Conservation (phyloP, 1,140 invertebrate genomes). For the Drosophila parabipectinata region DNA sequence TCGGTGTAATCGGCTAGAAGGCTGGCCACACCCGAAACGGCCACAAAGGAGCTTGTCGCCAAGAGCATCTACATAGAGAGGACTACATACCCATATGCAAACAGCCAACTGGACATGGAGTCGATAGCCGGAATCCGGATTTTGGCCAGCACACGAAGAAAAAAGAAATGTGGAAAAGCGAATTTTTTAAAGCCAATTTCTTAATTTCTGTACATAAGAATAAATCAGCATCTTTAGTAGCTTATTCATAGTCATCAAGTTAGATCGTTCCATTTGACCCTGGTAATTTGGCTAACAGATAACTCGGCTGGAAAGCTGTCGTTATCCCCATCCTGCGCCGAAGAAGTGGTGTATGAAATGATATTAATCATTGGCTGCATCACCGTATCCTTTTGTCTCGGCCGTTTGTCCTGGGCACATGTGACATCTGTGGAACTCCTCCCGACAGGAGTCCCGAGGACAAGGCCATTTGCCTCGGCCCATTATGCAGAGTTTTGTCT, state of each 20-base stretch:
- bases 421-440: slow-evolving; percentile 44
- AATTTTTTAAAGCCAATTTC: neutral
- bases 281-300: slow-evolving; percentile 5
- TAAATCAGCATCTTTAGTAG: no score
- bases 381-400: slow-evolving; percentile 33
- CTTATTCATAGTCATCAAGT: slow-evolving; percentile 22
- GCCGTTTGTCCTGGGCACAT: slow-evolving; percentile 41
- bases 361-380: slow-evolving; percentile 55
- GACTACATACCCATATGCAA: slow-evolving; percentile 32
- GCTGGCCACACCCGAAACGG: slow-evolving; percentile 58
- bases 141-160: neutral
- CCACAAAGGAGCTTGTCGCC: slow-evolving; percentile 29
- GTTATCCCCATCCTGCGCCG: slow-evolving; percentile 7
- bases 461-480: slow-evolving; percentile 38
- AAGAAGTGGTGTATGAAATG: slow-evolving; percentile 33
- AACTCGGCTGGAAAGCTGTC: slow-evolving; percentile 9
- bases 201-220: no score
- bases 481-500: slow-evolving; percentile 35
- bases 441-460: slow-evolving; percentile 6
- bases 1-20: slow-evolving; percentile 65
- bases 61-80: slow-evolving; percentile 14
- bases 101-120: slow-evolving; percentile 2
- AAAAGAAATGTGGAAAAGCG: neutral
- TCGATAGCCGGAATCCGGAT: slow-evolving; percentile 29
- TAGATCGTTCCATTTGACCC: slow-evolving; percentile 22